Conservation (phyloP, 2,888 invertebrate species). For the Rhagophthalmus giganteus region DNA sequence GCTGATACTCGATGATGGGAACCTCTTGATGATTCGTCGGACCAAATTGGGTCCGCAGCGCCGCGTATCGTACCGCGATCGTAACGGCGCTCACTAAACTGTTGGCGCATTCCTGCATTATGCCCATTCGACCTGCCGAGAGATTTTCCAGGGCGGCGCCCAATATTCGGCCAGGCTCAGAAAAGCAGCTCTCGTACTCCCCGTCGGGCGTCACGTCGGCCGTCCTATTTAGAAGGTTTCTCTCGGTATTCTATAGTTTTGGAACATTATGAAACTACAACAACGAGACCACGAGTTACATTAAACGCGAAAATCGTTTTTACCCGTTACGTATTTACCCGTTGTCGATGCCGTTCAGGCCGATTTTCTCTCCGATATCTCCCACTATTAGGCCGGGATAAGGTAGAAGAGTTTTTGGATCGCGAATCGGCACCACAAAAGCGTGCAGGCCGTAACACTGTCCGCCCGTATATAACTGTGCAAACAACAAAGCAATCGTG, state of each 20-base stretch:
- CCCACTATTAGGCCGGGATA: slow-evolving; percentile 86
- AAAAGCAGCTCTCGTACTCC: slow-evolving; percentile 85
- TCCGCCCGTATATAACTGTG: slow-evolving; percentile 83
- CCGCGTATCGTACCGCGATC: slow-evolving; percentile 81
- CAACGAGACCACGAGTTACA: neutral
- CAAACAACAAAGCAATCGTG: slow-evolving; percentile 85
- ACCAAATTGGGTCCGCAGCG: slow-evolving; percentile 74
- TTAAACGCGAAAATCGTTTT: no score
- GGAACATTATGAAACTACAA: slow-evolving; percentile 80
- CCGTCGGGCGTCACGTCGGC: slow-evolving; percentile 89
- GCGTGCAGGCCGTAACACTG: slow-evolving; percentile 84
- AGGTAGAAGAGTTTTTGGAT: slow-evolving; percentile 73
- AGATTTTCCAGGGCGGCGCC: slow-evolving; percentile 85
- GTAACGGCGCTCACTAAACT: slow-evolving; percentile 72
- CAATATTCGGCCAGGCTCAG: slow-evolving; percentile 82
- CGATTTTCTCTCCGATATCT: slow-evolving; percentile 92
- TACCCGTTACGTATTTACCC: slow-evolving; percentile 68
- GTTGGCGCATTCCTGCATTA: slow-evolving; percentile 67
- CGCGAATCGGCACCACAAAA: slow-evolving; percentile 84
- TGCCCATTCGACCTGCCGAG: slow-evolving; percentile 80
- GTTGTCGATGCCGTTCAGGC: slow-evolving; percentile 90
- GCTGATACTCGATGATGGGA: slow-evolving; percentile 80
- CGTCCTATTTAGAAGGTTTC: slow-evolving; percentile 83
- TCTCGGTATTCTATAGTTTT: slow-evolving; percentile 83
- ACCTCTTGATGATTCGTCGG: slow-evolving; percentile 62